Conservation (phyloP, 2,113 vertebrate species). For the Pungitius pungitius region DNA sequence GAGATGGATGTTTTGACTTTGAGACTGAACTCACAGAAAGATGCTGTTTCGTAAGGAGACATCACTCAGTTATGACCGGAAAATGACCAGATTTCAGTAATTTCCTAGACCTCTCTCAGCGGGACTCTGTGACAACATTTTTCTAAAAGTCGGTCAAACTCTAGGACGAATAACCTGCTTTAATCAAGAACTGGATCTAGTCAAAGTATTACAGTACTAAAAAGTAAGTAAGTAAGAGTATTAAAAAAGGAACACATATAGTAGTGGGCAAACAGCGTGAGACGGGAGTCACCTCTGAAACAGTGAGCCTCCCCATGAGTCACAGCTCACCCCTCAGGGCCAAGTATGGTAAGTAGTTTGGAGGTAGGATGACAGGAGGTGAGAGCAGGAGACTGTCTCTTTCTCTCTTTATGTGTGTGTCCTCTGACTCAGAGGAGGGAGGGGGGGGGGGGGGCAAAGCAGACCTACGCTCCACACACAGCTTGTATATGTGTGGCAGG, state of each 20-base stretch:
- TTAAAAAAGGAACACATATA: not conserved
- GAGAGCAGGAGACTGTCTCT: slow-evolving; percentile 20
- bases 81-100: not conserved
- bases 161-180: not conserved
- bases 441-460: slow-evolving; percentile 61
- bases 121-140: not conserved
- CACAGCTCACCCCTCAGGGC: slow-evolving; percentile 22
- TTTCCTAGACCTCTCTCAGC: not conserved
- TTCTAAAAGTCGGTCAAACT: not conserved
- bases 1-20: not conserved
- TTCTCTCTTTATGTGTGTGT: slow-evolving; percentile 2
- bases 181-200: not conserved
- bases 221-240: not conserved
- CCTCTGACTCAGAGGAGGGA: slow-evolving; percentile 64
- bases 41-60: not conserved
- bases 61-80: not conserved
- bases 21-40: not conserved
- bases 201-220: no score
- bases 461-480: slow-evolving; percentile 23
- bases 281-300: not conserved
- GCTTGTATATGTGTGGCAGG: slow-evolving; percentile 10
- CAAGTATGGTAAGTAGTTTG: not conserved
- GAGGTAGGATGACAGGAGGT: slow-evolving; percentile 23
- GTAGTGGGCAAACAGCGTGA: not conserved
- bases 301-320: slow-evolving; percentile 5